These are phyloP conservation scores for Bursaphelenchus okinawaensis DNA, from an alignment of 2,888 invertebrate species.

Conservation along the genomic window DNA sequence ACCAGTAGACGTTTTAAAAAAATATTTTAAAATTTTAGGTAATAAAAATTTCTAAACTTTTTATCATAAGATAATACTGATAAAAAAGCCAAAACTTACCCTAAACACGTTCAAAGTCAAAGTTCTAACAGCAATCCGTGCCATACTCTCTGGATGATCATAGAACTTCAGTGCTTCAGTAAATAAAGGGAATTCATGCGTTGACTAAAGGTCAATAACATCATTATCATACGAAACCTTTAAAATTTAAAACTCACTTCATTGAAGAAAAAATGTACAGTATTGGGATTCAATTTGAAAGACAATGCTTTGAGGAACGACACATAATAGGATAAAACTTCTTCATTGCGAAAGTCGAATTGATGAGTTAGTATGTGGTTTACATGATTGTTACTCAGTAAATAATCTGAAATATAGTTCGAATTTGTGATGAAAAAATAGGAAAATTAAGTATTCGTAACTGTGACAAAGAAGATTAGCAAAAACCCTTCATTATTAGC, in stretches of 20 bases:
- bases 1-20: background rate
- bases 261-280: constrained; percentile 99
- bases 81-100: constrained; percentile 56
- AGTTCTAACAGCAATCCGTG: constrained; percentile 93
- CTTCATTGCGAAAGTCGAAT: constrained; percentile 98
- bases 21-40: too few relatives aligned
- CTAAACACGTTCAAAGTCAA: constrained; percentile 89
- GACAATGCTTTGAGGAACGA: constrained; percentile 97
- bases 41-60: constrained; percentile 10
- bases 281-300: constrained; percentile 90
- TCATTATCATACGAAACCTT: background rate
- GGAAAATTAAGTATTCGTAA: too few relatives aligned
- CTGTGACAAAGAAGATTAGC: too few relatives aligned
- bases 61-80: background rate
- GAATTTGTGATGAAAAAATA: too few relatives aligned
- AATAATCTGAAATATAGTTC: constrained; percentile 71
- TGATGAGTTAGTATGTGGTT: constrained; percentile 99
- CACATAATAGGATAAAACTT: constrained; percentile 81
- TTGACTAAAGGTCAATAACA: constrained; percentile 67
- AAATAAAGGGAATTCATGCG: constrained; percentile 96
- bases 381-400: constrained; percentile 97
- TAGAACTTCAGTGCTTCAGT: constrained; percentile 99
- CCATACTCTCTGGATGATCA: constrained; percentile 98
- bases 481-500: too few relatives aligned
- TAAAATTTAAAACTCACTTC: constrained; percentile 65